phyloP scores from a whole-genome alignment of 1,140 invertebrate genomes.

The Hyposmocoma kahamanoa region DNA sequence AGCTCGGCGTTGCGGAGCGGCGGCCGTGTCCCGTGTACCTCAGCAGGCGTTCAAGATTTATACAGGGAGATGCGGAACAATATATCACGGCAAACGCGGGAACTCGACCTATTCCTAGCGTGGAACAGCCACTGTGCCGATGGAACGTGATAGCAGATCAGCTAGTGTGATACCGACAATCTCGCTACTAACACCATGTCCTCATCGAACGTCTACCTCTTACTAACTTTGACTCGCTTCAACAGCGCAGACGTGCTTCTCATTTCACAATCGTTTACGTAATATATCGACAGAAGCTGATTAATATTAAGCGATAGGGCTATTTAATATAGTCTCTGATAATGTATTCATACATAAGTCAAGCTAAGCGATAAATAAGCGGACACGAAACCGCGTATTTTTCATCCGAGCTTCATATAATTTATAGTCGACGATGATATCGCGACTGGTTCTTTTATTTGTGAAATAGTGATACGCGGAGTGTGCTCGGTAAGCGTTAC shows the following conservation, averaged over 20 bases:
- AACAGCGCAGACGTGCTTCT: constrained; percentile 1
- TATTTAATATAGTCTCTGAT: constrained; percentile 43
- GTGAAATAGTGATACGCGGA: constrained; percentile 71
- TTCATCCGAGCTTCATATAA: constrained; percentile 68
- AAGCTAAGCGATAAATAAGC: constrained; percentile 68
- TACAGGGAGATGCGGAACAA: constrained; percentile 66
- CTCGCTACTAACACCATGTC: constrained; percentile 28
- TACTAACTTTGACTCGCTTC: constrained; percentile 12
- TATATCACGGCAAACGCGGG: constrained; percentile 68
- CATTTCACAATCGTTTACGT: constrained; percentile 8
- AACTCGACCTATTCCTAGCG: constrained; percentile 68
- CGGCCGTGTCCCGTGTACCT: constrained; percentile 67
- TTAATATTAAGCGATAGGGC: constrained; percentile 49
- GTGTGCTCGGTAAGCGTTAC: constrained; percentile 68
- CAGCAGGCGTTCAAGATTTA: constrained; percentile 72
- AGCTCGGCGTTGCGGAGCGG: constrained; percentile 54
- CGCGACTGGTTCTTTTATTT: constrained; percentile 72
- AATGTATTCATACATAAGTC: constrained; percentile 60
- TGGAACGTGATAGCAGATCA: constrained; percentile 58
- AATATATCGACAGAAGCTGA: constrained; percentile 31
- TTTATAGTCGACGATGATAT: constrained; percentile 71
- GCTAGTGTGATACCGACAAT: constrained; percentile 38
- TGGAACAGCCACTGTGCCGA: constrained; percentile 58
- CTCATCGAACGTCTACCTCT: constrained; percentile 21
- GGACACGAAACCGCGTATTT: constrained; percentile 65